Evolutionary conservation across 1,140 invertebrate species (phyloP).

Genomic region (Druon quercuslanigerum): DNA sequence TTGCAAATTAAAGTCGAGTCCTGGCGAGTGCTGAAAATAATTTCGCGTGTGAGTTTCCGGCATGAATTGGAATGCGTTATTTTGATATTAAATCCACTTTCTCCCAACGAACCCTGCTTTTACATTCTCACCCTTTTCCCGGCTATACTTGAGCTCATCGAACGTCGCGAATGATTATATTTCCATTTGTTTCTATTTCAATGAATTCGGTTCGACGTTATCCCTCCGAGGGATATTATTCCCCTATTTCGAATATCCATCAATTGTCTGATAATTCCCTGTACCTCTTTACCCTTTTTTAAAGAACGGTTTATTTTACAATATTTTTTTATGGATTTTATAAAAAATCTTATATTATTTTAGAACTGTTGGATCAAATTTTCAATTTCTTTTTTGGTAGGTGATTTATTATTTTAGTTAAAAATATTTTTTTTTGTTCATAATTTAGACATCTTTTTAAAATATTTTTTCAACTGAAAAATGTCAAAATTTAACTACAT

Average conservation of each 20-base stretch:
- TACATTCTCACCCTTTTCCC: neutral
- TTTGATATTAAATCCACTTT: slow-evolving; percentile 20
- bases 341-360: neutral
- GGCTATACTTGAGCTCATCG: neutral
- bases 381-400: too few species aligned
- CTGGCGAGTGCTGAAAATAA: slow-evolving; percentile 22
- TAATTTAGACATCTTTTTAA: too few species aligned
- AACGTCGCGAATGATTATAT: slow-evolving; percentile 11
- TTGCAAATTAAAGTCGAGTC: slow-evolving; percentile 29
- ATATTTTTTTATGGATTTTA: neutral
- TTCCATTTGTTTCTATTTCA: slow-evolving; percentile 1
- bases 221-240: neutral
- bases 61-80: slow-evolving; percentile 24
- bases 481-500: too few species aligned
- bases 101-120: neutral
- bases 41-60: slow-evolving; percentile 19
- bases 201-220: neutral
- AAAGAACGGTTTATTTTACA: neutral
- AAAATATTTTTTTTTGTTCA: too few species aligned
- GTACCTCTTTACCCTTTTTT: neutral
- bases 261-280: neutral
- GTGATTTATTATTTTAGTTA: too few species aligned
- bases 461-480: too few species aligned
- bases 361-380: too few species aligned
- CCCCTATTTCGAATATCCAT: neutral